Conservation (phyloP, 2,888 invertebrate genomes). For the Apotomis capreana region DNA sequence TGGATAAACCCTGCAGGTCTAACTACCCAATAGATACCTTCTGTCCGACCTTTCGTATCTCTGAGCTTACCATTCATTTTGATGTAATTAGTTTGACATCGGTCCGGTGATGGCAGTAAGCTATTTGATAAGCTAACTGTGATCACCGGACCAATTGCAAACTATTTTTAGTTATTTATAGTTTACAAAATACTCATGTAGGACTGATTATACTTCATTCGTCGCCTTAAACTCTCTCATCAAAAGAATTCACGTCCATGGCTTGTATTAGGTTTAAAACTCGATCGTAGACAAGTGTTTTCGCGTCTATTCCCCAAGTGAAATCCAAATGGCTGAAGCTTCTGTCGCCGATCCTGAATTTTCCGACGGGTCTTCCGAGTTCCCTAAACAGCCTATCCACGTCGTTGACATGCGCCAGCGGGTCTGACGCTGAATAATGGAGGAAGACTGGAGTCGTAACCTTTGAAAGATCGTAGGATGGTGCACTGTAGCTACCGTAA, state of each 20-base stretch:
- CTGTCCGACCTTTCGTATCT: neutral
- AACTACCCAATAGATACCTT: constrained; percentile 7
- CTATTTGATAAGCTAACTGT: too few species aligned
- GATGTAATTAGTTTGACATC: too few species aligned
- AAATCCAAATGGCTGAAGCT: constrained; percentile 88
- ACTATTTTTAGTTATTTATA: too few species aligned
- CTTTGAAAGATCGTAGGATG: constrained; percentile 82
- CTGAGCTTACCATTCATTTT: neutral
- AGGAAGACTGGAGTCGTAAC: constrained; percentile 85
- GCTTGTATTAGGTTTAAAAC: constrained; percentile 79
- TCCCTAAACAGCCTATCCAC: constrained; percentile 79
- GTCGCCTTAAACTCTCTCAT: neutral
- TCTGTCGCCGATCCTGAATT: constrained; percentile 81
- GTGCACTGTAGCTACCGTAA: constrained; percentile 83
- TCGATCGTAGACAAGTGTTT: constrained; percentile 82
- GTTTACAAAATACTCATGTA: too few species aligned
- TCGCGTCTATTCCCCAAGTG: constrained; percentile 86
- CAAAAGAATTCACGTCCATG: constrained; percentile 54
- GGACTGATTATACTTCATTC: too few species aligned
- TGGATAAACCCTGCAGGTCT: neutral
- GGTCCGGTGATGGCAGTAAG: too few species aligned
- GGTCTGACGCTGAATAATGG: constrained; percentile 86
- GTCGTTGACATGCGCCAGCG: constrained; percentile 83
- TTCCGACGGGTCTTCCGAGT: constrained; percentile 81
- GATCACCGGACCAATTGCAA: too few species aligned